Conservation (phyloP, 2,113 vertebrate species). For the Megatriorchis doriae region DNA sequence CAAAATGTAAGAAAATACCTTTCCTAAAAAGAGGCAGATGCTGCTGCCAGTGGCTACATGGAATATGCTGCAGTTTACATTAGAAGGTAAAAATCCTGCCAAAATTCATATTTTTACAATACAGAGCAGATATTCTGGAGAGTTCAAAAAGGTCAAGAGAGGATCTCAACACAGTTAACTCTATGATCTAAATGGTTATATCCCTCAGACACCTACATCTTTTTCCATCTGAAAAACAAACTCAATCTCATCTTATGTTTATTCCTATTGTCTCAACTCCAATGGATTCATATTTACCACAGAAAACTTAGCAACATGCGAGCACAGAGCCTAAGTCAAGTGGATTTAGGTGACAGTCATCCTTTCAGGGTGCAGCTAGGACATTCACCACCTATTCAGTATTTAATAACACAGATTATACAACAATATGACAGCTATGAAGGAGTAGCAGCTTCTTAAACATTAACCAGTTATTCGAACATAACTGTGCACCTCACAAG, state of each 20-base stretch:
- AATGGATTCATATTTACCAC: not conserved
- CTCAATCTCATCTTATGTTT: not conserved
- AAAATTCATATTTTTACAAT: not conserved
- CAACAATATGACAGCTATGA: not conserved
- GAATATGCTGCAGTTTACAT: not conserved
- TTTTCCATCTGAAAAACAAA: not conserved
- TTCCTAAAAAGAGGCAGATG: not conserved
- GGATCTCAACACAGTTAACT: not conserved
- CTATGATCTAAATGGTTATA: not conserved
- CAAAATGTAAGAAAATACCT: not conserved
- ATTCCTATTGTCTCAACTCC: not conserved
- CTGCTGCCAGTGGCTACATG: not conserved
- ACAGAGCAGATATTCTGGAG: not conserved
- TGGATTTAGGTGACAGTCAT: not conserved
- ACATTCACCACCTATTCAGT: not conserved
- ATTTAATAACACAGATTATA: not conserved
- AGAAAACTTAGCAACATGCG: not conserved
- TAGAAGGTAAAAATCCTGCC: not conserved
- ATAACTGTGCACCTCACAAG: not conserved
- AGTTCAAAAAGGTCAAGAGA: not conserved
- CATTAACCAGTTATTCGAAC: not conserved
- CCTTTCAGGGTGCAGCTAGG: not conserved
- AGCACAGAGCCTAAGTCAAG: not conserved
- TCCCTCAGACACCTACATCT: not conserved
- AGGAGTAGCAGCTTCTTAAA: not conserved